A percentile compares a stretch with the other conserved stretches of the same genome.
phyloP scores from a whole-genome alignment of 2,797 vertebrate genomes.

The Hybognathus amarus region DNA sequence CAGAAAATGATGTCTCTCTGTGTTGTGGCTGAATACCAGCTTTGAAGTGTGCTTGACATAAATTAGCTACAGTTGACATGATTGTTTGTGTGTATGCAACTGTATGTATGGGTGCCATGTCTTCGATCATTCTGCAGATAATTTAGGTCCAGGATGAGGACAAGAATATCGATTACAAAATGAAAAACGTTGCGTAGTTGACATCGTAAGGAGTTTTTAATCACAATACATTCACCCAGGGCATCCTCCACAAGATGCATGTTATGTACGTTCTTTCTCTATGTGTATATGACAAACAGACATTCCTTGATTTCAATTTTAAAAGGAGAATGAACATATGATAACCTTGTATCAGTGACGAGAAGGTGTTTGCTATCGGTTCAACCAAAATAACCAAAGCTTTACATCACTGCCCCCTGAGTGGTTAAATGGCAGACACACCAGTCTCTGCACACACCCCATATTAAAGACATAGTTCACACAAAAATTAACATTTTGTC shows the following conservation, averaged over 20 bases:
- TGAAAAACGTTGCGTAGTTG: background rate
- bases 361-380: background rate
- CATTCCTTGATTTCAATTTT: background rate
- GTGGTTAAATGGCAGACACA: background rate
- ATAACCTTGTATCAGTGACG: background rate
- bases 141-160: conserved; percentile 18
- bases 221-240: background rate
- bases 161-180: conserved; percentile 1
- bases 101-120: background rate
- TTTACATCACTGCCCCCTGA: background rate
- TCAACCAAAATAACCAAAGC: background rate
- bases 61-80: conserved; percentile 15
- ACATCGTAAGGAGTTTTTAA: background rate
- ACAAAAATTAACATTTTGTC: too few species aligned
- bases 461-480: background rate
- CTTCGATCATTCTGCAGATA: background rate
- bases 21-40: conserved; percentile 27
- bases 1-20: conserved; percentile 2
- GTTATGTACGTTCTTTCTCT: background rate
- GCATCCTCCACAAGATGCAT: background rate
- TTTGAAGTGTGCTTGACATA: conserved; percentile 33
- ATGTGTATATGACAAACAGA: background rate
- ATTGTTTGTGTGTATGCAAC: conserved; percentile 21
- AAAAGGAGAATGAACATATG: background rate
- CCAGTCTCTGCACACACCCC: background rate